Evolutionary conservation across 2,888 invertebrate genomes (phyloP).

Genomic region (Erebia palarica): DNA sequence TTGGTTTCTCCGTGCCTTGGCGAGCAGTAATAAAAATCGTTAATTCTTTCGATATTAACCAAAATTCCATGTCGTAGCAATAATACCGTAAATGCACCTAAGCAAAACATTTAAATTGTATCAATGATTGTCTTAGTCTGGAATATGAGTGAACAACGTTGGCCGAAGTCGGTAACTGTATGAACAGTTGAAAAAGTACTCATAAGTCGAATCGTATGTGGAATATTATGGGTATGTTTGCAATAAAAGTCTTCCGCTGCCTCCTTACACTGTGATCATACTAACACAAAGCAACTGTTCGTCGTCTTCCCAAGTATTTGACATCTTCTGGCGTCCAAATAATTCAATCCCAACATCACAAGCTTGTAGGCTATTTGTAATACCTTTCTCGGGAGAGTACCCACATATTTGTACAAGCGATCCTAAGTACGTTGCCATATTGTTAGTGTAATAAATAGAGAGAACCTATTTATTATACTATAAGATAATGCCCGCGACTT

Average conservation of each 20-base stretch:
- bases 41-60: no score
- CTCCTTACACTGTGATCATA: background rate
- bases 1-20: no score
- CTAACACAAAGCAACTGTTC: constrained; percentile 11
- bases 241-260: constrained; percentile 1
- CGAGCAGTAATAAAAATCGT: no score
- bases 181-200: no score
- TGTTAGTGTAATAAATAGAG: background rate
- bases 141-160: no score
- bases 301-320: constrained; percentile 31
- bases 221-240: background rate
- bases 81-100: no score
- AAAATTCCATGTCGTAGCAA: no score
- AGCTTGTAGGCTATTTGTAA: constrained; percentile 27
- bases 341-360: constrained; percentile 31
- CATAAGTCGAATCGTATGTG: no score
- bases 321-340: constrained; percentile 27
- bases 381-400: constrained; percentile 21
- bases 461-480: background rate
- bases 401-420: background rate
- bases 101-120: no score
- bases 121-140: no score
- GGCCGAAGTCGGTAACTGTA: no score
- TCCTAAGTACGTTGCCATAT: background rate
- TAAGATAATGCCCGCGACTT: background rate